Base-by-base conservation (phyloP, 2,888 invertebrate genomes). In the Andrena flavipes region DNA sequence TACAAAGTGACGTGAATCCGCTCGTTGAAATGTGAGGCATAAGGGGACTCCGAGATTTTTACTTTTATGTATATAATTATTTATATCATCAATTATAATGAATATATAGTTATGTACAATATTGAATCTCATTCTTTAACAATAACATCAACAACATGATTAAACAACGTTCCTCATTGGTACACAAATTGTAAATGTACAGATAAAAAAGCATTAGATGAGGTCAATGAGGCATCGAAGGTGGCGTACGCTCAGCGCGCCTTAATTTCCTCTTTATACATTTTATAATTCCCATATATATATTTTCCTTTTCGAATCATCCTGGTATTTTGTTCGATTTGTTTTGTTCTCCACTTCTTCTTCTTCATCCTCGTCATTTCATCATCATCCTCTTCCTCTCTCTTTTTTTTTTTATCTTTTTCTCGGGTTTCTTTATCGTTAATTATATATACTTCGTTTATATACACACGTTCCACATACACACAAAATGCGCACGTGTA, bases 111-210 rank as follows among this genome's bases (percentile, higher is more conserved):
- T 96, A 96, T 96, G 95, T 96, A 96, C 96, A 96, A 95, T 96
- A 96, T 96, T 96, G 96, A 96, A 96, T 96, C 96, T 95, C 93
- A 94, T 96, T 96, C 95, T 96, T 95, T 96, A 96, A 96, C 96
- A 96, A 96, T 96, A 96, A 96, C 96, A 96, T 96, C 96, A 96
- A 96, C 96, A 96, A 95, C 94, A 95, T 94, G 96, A 96, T 96
- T 96, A 93, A 93, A 93, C 93, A 94, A 94, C 94, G 93, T 93
- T 91, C 93, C 93, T 93, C 93, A 93, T 92, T 93, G 93, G 94
- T 94, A 94, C 94, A 94, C 93, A 94, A 94, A 93, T 93, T 94
- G 94, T 94, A 94, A 94, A 93, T 93, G 91, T 94, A 94, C 93
- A 93, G 94, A 93, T 94, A 94, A 94, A 94, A 94, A 94, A 94